Evolutionary conservation across 1,140 invertebrate species (phyloP).

Genomic region (Eupeodes corollae): DNA sequence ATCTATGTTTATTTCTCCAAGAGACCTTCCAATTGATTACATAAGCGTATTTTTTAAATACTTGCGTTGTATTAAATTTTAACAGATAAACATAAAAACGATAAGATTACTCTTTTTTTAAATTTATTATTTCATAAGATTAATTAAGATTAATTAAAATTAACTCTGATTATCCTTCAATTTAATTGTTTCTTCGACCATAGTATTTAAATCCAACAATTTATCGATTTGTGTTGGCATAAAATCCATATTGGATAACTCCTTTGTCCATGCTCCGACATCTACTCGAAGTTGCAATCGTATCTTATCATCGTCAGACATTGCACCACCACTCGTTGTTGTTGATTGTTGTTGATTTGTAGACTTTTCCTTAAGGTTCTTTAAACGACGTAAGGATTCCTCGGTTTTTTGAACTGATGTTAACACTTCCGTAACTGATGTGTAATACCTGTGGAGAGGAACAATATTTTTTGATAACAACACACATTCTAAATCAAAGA

Average conservation of each 20-base stretch:
- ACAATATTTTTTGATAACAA: neutral
- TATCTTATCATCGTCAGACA: conserved; percentile 87
- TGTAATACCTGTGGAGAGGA: conserved; percentile 60
- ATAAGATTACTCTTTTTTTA: too few species aligned
- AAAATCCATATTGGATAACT: conserved; percentile 23
- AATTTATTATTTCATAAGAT: too few species aligned
- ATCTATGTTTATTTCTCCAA: too few species aligned
- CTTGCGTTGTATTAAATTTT: too few species aligned
- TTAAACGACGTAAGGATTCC: conserved; percentile 77
- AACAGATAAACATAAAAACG: too few species aligned
- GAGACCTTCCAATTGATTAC: too few species aligned
- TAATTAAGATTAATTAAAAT: too few species aligned
- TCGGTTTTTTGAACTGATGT: conserved; percentile 90
- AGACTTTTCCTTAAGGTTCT: conserved; percentile 58
- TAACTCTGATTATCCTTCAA: conserved; percentile 11
- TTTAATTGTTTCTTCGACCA: conserved; percentile 30
- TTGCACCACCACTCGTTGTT: conserved; percentile 37
- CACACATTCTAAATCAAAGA: conserved; percentile 1
- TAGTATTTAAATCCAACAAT: conserved; percentile 17
- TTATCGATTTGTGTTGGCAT: conserved; percentile 21
- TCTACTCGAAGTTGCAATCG: conserved; percentile 79
- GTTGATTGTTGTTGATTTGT: conserved; percentile 34
- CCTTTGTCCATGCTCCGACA: conserved; percentile 49
- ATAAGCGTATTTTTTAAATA: too few species aligned
- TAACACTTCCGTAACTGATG: conserved; percentile 72